These are phyloP conservation scores for Halesus radiatus DNA, from an alignment of 1,140 invertebrate species.

Conservation along the genomic window DNA sequence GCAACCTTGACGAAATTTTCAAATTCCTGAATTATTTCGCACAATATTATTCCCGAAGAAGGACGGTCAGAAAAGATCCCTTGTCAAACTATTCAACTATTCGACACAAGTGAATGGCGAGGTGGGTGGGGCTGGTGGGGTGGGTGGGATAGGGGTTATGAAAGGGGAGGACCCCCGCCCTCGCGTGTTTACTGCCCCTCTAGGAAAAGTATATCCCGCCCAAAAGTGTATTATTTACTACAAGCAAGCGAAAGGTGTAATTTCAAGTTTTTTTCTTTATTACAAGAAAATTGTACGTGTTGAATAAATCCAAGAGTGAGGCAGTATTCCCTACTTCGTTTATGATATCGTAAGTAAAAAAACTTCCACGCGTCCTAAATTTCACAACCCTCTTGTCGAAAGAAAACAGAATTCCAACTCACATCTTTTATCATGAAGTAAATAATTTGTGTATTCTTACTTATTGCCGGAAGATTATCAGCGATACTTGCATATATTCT, in stretches of 20 bases:
- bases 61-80: neutral
- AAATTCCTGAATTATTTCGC: constrained; percentile 23
- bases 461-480: neutral
- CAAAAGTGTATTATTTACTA: constrained; percentile 53
- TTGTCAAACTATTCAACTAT: constrained; percentile 39
- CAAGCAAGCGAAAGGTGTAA: constrained; percentile 46
- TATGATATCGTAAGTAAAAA: constrained; percentile 12
- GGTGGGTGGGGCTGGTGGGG: too few relatives aligned
- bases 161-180: neutral
- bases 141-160: neutral
- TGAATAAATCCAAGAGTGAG: constrained; percentile 37
- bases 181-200: constrained; percentile 22
- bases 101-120: constrained; percentile 9
- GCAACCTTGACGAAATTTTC: too few relatives aligned
- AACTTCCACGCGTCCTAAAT: constrained; percentile 21
- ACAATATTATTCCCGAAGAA: constrained; percentile 1
- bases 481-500: neutral
- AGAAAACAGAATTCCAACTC: neutral
- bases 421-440: too few relatives aligned
- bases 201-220: constrained; percentile 30
- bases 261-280: constrained; percentile 54
- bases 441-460: neutral
- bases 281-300: constrained; percentile 45
- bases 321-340: constrained; percentile 4
- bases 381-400: neutral